Evolutionary conservation across 2,888 invertebrate species (phyloP).

Genomic region (Sinodicranocentrus sp.): DNA sequence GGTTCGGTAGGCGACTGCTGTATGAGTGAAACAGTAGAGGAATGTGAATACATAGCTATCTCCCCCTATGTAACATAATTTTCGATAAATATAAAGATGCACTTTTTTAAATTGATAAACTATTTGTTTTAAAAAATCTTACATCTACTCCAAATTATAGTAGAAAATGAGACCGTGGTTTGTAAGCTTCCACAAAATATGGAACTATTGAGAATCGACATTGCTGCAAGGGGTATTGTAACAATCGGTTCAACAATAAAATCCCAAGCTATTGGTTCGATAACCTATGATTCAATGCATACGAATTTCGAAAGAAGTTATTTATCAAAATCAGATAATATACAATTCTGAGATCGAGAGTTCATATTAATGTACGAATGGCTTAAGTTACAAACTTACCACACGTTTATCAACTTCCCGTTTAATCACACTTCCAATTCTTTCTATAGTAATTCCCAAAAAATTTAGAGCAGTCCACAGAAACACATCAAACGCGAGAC

Average conservation of each 20-base stretch:
- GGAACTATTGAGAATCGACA: slow-evolving; percentile 76
- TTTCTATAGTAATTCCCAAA: slow-evolving; percentile 87
- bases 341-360: no score
- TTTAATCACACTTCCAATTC: slow-evolving; percentile 78
- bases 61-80: slow-evolving; percentile 34
- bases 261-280: slow-evolving; percentile 72
- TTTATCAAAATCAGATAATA: no score
- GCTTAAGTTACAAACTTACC: no score
- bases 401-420: slow-evolving; percentile 63
- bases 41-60: slow-evolving; percentile 63
- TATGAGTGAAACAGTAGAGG: slow-evolving; percentile 72
- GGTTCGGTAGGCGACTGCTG: slow-evolving; percentile 72
- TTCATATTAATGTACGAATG: no score
- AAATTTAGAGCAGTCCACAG: slow-evolving; percentile 94
- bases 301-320: no score
- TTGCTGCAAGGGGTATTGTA: slow-evolving; percentile 74
- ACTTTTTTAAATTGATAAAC: neutral
- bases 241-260: slow-evolving; percentile 74
- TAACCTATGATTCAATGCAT: no score
- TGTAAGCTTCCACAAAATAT: slow-evolving; percentile 74
- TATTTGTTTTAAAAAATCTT: slow-evolving; percentile 22
- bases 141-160: slow-evolving; percentile 68
- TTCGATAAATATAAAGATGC: neutral
- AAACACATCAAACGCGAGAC: slow-evolving; percentile 86
- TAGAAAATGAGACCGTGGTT: slow-evolving; percentile 58